Evolutionary conservation across 2,113 vertebrate genomes (phyloP).

Genomic region (Narcine bancroftii): DNA sequence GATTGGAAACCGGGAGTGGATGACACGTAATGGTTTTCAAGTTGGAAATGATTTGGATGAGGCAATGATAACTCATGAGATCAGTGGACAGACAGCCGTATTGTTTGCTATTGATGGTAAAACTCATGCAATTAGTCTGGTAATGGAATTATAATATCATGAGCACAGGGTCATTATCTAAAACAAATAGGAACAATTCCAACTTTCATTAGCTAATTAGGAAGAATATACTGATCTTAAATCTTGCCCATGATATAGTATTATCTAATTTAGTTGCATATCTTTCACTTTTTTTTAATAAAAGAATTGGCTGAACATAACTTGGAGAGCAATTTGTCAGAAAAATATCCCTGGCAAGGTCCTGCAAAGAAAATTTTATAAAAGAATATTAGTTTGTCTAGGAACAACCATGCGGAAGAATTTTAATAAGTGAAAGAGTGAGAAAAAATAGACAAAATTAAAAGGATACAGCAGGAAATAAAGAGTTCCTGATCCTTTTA

Average conservation of each 20-base stretch:
- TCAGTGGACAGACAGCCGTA: conserved; percentile 84
- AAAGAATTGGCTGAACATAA: too few relatives aligned
- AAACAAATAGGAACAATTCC: neutral
- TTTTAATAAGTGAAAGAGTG: neutral
- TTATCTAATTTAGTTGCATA: neutral
- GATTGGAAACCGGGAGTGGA: conserved; percentile 94
- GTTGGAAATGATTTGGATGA: conserved; percentile 72
- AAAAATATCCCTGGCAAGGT: too few relatives aligned
- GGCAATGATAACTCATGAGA: conserved; percentile 84
- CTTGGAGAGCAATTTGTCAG: too few relatives aligned
- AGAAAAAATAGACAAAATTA: neutral
- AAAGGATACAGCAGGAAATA: neutral
- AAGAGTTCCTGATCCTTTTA: neutral
- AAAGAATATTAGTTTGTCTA: neutral
- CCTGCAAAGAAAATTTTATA: neutral
- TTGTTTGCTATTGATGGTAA: conserved; percentile 86
- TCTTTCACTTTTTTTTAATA: neutral
- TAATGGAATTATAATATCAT: neutral
- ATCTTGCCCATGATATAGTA: neutral
- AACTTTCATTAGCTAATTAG: neutral
- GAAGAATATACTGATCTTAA: neutral
- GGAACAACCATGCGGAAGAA: neutral
- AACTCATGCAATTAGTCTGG: neutral
- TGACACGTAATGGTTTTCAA: conserved; percentile 78
- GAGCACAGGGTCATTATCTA: neutral